phyloP scores from a whole-genome alignment of 2,888 invertebrate genomes.

The Leptinotarsa peninsularis region DNA sequence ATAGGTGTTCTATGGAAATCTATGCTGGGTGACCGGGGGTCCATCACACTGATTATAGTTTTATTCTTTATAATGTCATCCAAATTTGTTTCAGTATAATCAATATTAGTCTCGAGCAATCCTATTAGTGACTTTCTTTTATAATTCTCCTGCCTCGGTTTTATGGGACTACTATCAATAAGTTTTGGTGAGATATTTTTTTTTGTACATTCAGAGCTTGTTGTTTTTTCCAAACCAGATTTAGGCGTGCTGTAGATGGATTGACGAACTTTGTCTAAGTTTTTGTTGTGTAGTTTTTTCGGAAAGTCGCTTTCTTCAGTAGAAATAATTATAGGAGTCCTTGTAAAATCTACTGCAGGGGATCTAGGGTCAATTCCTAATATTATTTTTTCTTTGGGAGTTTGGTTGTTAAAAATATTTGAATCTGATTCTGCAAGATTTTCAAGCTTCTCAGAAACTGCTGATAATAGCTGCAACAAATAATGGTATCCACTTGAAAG shows the following conservation, averaged over 20 bases:
- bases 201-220: conserved; percentile 51
- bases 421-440: conserved; percentile 28
- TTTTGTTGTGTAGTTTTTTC: conserved; percentile 59
- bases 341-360: conserved; percentile 71
- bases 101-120: conserved; percentile 74
- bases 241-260: conserved; percentile 59
- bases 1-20: conserved; percentile 71
- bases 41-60: conserved; percentile 32
- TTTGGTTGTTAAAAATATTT: conserved; percentile 32
- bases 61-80: conserved; percentile 57
- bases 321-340: conserved; percentile 69
- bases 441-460: conserved; percentile 43
- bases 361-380: conserved; percentile 69
- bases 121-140: conserved; percentile 65
- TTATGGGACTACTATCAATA: conserved; percentile 59
- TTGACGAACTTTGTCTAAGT: conserved; percentile 57
- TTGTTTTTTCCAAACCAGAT: conserved; percentile 42
- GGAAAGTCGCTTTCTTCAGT: conserved; percentile 44
- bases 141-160: conserved; percentile 59
- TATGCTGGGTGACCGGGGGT: conserved; percentile 70
- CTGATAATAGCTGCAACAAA: conserved; percentile 44
- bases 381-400: conserved; percentile 36
- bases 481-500: not conserved
- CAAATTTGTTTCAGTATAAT: conserved; percentile 69
- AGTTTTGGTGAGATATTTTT: conserved; percentile 61